These are phyloP conservation scores for Patella pellucida DNA, from an alignment of 2,888 invertebrate genomes.

Conservation along the genomic window DNA sequence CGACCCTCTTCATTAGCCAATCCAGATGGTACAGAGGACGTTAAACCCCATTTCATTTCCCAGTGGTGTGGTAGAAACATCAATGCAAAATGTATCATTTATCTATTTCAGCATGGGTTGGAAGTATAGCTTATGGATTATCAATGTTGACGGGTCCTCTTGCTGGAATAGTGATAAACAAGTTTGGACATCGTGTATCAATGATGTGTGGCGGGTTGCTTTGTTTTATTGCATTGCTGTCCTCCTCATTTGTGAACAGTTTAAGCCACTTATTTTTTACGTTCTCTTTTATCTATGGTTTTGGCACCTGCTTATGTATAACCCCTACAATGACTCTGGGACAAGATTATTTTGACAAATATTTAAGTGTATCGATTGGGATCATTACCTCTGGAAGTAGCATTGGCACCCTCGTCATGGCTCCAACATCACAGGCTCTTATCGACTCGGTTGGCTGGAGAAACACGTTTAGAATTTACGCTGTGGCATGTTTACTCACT, in stretches of 20 bases:
- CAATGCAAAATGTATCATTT: too few species aligned
- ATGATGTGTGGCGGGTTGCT: constrained; percentile 50
- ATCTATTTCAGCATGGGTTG: constrained; percentile 58
- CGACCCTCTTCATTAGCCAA: too few species aligned
- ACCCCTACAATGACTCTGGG: constrained; percentile 61
- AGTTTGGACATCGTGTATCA: constrained; percentile 46
- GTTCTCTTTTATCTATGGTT: constrained; percentile 58
- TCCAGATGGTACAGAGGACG: too few species aligned
- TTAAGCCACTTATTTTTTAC: constrained; percentile 47
- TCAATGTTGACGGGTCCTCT: constrained; percentile 58
- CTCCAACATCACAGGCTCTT: constrained; percentile 51
- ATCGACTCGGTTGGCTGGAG: constrained; percentile 54
- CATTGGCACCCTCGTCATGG: constrained; percentile 55
- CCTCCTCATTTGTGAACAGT: constrained; percentile 50
- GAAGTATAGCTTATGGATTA: constrained; percentile 57
- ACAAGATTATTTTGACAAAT: constrained; percentile 57
- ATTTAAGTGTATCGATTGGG: constrained; percentile 56
- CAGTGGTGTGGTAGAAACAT: too few species aligned
- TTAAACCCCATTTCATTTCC: too few species aligned
- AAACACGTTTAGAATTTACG: constrained; percentile 46
- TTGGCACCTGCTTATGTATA: constrained; percentile 56
- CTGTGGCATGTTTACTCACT: constrained; percentile 41
- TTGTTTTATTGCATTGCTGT: constrained; percentile 48
- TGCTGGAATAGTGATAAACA: constrained; percentile 44
- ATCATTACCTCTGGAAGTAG: constrained; percentile 60